Conservation (phyloP, 1,140 invertebrate species). For the Scaptomyza pallida region DNA sequence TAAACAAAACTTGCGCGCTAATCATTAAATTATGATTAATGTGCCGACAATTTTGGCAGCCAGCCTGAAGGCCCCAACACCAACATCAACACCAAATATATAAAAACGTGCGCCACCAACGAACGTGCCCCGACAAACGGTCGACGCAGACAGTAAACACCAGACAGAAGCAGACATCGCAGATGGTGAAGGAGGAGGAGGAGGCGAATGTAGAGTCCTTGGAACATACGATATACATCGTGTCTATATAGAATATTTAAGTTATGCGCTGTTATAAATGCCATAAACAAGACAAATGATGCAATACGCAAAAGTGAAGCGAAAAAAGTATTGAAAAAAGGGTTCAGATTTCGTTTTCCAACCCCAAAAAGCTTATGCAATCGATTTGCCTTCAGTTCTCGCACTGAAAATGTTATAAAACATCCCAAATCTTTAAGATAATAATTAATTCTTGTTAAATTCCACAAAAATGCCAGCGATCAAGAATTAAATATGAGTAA, state of each 20-base stretch:
- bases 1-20: slow-evolving; percentile 76
- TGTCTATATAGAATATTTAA: background rate
- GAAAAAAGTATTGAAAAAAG: background rate
- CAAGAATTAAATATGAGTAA: slow-evolving; percentile 15
- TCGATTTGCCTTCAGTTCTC: background rate
- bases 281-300: slow-evolving; percentile 12
- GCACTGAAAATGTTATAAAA: background rate
- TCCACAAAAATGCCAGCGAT: background rate
- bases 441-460: background rate
- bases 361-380: no score
- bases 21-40: slow-evolving; percentile 79
- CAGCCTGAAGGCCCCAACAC: slow-evolving; percentile 23
- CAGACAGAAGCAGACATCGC: background rate
- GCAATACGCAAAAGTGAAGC: slow-evolving; percentile 3
- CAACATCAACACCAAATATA: slow-evolving; percentile 26
- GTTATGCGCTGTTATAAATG: slow-evolving; percentile 4
- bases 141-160: slow-evolving; percentile 1
- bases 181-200: background rate
- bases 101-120: slow-evolving; percentile 45
- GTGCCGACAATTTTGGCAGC: slow-evolving; percentile 64
- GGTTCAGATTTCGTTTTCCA: background rate
- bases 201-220: slow-evolving; percentile 21
- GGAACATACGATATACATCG: slow-evolving; percentile 3
- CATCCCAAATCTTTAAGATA: no score
- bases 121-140: slow-evolving; percentile 41